These are phyloP conservation scores for Entelurus aequoreus DNA, from an alignment of 2,113 vertebrate species.

Conservation along the genomic window DNA sequence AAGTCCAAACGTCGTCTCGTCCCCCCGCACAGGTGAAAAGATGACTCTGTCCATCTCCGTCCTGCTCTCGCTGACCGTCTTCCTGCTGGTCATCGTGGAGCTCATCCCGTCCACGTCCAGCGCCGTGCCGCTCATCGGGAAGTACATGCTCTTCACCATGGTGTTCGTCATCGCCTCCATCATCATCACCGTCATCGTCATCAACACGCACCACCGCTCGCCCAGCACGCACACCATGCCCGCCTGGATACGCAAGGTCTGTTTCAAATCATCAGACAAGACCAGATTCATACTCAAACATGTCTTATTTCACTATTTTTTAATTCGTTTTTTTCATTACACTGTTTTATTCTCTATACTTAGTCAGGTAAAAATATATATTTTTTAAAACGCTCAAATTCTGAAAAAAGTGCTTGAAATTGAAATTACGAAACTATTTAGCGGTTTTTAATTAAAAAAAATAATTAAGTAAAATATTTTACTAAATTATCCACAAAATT, in stretches of 20 bases:
- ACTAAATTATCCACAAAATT: no score
- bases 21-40: constrained; percentile 82
- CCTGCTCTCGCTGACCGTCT: constrained; percentile 92
- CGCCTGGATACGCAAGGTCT: constrained; percentile 89
- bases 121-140: constrained; percentile 92
- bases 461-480: no score
- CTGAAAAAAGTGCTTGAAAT: no score
- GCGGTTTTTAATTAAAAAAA: no score
- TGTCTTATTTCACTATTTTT: no score
- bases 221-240: constrained; percentile 97
- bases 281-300: neutral
- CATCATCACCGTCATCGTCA: constrained; percentile 95
- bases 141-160: constrained; percentile 99
- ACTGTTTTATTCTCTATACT: no score
- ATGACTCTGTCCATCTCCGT: constrained; percentile 98
- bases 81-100: constrained; percentile 97
- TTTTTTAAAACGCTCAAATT: no score
- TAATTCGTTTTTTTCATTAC: no score
- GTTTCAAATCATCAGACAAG: no score
- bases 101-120: constrained; percentile 96
- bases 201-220: constrained; percentile 96
- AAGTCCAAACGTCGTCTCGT: neutral
- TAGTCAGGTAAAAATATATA: no score
- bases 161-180: constrained; percentile 95
- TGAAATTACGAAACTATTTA: no score